phyloP scores from a whole-genome alignment of 2,797 vertebrate species.

The Echiichthys vipera region DNA sequence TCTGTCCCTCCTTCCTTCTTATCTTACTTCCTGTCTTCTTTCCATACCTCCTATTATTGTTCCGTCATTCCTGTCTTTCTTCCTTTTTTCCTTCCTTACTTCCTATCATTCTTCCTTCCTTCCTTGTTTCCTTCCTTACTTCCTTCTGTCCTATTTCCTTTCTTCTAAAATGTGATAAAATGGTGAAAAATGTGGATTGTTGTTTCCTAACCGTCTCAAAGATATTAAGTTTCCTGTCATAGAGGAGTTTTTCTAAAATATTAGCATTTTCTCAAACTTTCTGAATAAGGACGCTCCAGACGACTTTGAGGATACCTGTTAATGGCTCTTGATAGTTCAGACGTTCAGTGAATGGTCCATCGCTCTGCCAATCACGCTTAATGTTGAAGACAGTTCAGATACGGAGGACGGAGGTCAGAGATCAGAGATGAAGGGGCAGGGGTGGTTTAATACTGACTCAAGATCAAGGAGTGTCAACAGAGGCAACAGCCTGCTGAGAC shows the following conservation, averaged over 20 bases:
- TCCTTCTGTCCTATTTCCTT: too few relatives aligned
- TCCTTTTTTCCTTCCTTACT: too few relatives aligned
- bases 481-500: background rate
- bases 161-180: too few relatives aligned
- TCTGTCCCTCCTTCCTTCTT: too few relatives aligned
- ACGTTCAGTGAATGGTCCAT: conserved; percentile 13
- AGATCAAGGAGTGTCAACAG: conserved; percentile 18
- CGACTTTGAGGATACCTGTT: conserved; percentile 29
- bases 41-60: too few relatives aligned
- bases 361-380: conserved; percentile 55
- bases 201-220: too few relatives aligned
- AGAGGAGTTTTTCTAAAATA: background rate
- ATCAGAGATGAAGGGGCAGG: conserved; percentile 45
- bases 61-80: too few relatives aligned
- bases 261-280: background rate
- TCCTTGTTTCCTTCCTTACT: too few relatives aligned
- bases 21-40: too few relatives aligned
- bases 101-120: too few relatives aligned
- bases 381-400: conserved; percentile 47
- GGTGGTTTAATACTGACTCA: conserved; percentile 45
- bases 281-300: background rate
- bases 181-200: too few relatives aligned
- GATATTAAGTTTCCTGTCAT: too few relatives aligned
- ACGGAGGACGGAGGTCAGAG: conserved; percentile 31
- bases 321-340: conserved; percentile 31